These are phyloP conservation scores for Tympanuchus pallidicinctus DNA, from an alignment of 2,113 vertebrate species.

Conservation along the genomic window DNA sequence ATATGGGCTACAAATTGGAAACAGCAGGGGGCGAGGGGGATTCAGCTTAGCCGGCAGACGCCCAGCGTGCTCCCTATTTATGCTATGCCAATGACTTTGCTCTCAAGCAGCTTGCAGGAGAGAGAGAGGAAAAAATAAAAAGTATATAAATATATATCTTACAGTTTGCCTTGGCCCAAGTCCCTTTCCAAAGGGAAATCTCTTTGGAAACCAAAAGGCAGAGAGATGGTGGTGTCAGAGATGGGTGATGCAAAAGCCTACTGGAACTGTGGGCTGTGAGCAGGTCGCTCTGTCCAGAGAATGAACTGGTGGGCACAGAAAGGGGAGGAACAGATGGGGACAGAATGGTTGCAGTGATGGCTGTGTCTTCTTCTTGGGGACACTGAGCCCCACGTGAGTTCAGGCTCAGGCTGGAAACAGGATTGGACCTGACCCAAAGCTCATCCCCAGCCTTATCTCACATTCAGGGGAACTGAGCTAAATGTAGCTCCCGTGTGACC, in stretches of 20 bases:
- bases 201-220: not conserved
- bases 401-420: not conserved
- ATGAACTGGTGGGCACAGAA: not conserved
- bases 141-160: not conserved
- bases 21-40: not conserved
- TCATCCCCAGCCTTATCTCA: not conserved
- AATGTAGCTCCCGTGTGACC: not conserved
- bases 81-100: not conserved
- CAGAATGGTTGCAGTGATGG: fast-evolving
- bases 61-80: constrained; percentile 28
- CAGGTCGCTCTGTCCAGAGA: not conserved
- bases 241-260: not conserved
- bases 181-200: not conserved
- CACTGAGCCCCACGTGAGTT: fast-evolving
- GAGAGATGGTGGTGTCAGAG: not conserved
- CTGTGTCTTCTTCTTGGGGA: not conserved
- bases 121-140: not conserved
- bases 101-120: constrained; percentile 7
- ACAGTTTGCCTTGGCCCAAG: not conserved
- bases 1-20: constrained; percentile 57
- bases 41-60: not conserved
- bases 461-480: not conserved
- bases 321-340: not conserved
- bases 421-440: not conserved
- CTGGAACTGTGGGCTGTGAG: not conserved